Base-by-base conservation (phyloP, 2,797 vertebrate species). In the Ibycter americanus region DNA sequence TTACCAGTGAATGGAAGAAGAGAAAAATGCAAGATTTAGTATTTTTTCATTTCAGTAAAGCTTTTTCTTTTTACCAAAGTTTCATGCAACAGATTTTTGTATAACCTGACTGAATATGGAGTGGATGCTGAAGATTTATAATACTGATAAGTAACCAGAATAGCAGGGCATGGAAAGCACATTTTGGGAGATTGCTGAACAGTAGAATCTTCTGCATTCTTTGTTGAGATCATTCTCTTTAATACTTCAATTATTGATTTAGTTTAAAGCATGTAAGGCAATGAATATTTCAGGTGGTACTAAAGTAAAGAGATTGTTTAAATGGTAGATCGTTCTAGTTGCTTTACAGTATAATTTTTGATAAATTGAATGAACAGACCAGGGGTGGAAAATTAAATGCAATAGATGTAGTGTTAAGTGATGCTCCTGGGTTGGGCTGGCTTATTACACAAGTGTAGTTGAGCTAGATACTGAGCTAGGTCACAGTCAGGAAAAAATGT, bases 271-370 rank as follows among this genome's bases (percentile, higher is more conserved):
- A 63, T 31, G 47, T 44, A 61, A 71, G 22, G 19, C 52, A 83
- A 88, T 93, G 95, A 94, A 91, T 96, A 95, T 94, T 97, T 97
- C 58, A 95, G 61, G 61, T 42, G 63, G 38, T 71, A 61, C 66
- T 63, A 34, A 87, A 87, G 44, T 38, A 71, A 87, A 81, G 54
- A 79, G 40, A 49, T 36, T 27, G n/a, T 74, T 91, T 93, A 92
- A 84, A 56, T 3, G 27, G 42, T 70, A 77, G 56, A 70, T 84
- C 42, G 58, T 65, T 84, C 54, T n/a, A 58, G 46, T 25, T 83
- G 46, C 71, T 87, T 93, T 87, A 55, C 22, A 34, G 51, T 27
- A 31, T 76, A 86, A 86, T 72, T 77, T 79, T 51, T 93, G 51
- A 72, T 76, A 56, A 87, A 84, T 77, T 68, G 56, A 89, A 65